A percentile compares a stretch with the other conserved stretches of the same genome.
phyloP scores from a whole-genome alignment of 2,888 invertebrate genomes.

The Ophion slaviceki region DNA sequence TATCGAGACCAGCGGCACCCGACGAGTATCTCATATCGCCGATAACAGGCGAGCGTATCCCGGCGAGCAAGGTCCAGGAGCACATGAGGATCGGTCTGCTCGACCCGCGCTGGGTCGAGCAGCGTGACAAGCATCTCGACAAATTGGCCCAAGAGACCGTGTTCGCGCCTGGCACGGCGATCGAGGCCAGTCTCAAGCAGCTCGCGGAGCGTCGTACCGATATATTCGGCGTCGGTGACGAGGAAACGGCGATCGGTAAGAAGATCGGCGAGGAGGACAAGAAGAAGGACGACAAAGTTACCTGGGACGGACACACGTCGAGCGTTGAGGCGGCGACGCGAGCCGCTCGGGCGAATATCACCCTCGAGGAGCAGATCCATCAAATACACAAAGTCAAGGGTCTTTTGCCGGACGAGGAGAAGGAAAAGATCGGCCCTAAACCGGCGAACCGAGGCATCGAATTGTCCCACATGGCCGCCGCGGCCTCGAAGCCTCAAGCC shows the following conservation, averaged over 20 bases:
- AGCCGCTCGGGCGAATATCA: constrained; percentile 97
- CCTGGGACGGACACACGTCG: constrained; percentile 99
- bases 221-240: constrained; percentile 99
- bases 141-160: constrained; percentile 96
- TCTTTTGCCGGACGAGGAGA: constrained; percentile 96
- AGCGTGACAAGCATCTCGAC: constrained; percentile 96
- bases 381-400: constrained; percentile 99
- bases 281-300: constrained; percentile 94
- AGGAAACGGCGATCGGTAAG: constrained; percentile 99
- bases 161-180: constrained; percentile 92
- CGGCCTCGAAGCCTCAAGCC: constrained; percentile 80
- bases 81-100: constrained; percentile 98
- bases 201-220: constrained; percentile 99
- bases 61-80: constrained; percentile 98
- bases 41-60: constrained; percentile 98
- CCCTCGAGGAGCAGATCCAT: constrained; percentile 98
- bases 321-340: constrained; percentile 98
- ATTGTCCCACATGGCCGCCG: constrained; percentile 81
- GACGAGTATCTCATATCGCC: constrained; percentile 98
- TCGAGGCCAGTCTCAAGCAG: constrained; percentile 97
- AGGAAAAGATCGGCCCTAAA: constrained; percentile 98
- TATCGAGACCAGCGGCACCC: constrained; percentile 87
- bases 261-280: constrained; percentile 97
- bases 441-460: constrained; percentile 85
- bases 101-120: constrained; percentile 99